phyloP scores from a whole-genome alignment of 2,888 invertebrate species.

The Clunio marinus region DNA sequence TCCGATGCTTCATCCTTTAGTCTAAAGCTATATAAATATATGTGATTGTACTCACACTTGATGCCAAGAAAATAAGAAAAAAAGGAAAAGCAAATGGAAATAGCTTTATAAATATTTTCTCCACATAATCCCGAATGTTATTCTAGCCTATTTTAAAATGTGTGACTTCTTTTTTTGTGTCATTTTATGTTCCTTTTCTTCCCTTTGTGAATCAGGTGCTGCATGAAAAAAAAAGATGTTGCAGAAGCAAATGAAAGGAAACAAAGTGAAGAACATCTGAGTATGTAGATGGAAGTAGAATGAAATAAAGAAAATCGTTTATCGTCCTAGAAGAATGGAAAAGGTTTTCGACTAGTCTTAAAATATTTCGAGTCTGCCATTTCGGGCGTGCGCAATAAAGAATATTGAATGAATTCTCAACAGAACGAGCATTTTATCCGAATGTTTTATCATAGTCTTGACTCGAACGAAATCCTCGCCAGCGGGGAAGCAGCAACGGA shows the following conservation, averaged over 20 bases:
- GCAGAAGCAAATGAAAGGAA: too few relatives aligned
- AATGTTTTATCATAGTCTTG: background rate
- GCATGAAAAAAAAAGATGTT: constrained; percentile 3
- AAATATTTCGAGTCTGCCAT: background rate
- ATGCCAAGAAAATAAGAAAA: background rate
- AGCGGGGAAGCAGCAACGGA: constrained; percentile 1
- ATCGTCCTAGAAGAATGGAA: background rate
- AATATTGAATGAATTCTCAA: background rate
- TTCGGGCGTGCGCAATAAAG: background rate
- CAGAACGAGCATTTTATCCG: constrained; percentile 17
- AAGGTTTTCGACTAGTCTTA: background rate
- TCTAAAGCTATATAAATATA: too few relatives aligned
- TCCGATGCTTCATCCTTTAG: too few relatives aligned
- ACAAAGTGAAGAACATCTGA: too few relatives aligned
- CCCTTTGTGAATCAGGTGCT: background rate
- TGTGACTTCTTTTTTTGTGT: background rate
- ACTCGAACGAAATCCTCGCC: constrained; percentile 4
- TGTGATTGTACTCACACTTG: background rate
- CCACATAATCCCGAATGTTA: background rate
- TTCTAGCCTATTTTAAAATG: constrained; percentile 29
- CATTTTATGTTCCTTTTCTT: background rate
- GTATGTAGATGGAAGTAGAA: background rate
- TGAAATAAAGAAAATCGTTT: background rate
- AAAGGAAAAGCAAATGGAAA: constrained; percentile 6
- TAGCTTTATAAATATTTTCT: constrained; percentile 13